Evolutionary conservation across 2,888 invertebrate species (phyloP), one percentile per base, ranked within the genome.

Genomic region (Heliconius ethilla): DNA sequence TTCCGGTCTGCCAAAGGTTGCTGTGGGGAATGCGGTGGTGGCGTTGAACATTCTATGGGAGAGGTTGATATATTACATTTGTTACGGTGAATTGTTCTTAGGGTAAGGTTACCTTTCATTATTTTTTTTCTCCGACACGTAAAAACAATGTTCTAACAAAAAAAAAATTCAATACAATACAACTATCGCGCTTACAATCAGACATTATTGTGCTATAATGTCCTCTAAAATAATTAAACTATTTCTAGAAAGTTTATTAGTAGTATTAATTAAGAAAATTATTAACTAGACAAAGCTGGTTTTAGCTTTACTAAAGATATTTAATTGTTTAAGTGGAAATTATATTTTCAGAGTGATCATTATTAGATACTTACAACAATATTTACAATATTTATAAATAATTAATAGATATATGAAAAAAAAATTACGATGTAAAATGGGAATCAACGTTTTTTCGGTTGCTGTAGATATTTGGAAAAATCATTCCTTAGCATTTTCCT

Each of bases 1-100:
- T 51, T 27, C 70, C 70, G 51, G 70, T 70, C 18, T 29, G 22
- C 70, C 70, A 55, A 55, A 70, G 29, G 70, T 55, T 70, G 55
- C 70, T 55, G 70, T 7, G 70, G 55, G 51, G 13, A 55, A 29
- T 51, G 70, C 51, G 70, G 70, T 55, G 70, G 22, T 18, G n/a
- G 70, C 27, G 51, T 22, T 55, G 13, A 27, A 33, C 51, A 55
- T 70, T 70, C 22, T 29, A 70, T 13, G 70, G 70, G 29, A 22
- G 29, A 55, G 51, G 22, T 29, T 29, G 2, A 55, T 55, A 55
- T 22, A 55, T 55, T 55, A 15, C 22, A 70, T 51, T 69, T 69
- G 45, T 15, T 11, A n/a, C 5, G 29, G 29, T 2, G 70, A 13
- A 27, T 55, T n/a, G 5, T 70, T 29, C 13, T 70, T 29, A 13